Conservation (phyloP, 1,140 invertebrate genomes). For the Hyles euphorbiae region DNA sequence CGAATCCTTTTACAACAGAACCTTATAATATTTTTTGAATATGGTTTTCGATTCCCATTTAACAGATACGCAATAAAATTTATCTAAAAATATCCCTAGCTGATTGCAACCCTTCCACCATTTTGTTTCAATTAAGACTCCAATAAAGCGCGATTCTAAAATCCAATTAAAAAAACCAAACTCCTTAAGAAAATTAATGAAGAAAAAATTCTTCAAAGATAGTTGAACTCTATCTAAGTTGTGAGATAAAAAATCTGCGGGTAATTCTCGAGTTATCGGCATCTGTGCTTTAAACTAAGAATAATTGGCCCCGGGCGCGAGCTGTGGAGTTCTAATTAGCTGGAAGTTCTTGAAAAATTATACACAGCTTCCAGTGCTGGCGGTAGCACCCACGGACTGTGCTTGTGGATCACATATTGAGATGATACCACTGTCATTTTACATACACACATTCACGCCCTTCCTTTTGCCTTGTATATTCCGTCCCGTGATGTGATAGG, state of each 20-base stretch:
- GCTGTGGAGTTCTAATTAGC: slow-evolving; percentile 32
- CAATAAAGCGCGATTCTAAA: no score
- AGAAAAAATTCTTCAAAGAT: no score
- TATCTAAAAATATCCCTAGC: no score
- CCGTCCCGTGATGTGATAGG: no score
- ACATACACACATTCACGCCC: no score
- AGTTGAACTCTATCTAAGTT: slow-evolving; percentile 6
- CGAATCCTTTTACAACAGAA: no score
- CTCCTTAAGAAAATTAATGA: no score
- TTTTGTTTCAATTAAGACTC: no score
- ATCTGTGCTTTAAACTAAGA: slow-evolving; percentile 26
- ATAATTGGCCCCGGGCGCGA: slow-evolving; percentile 25
- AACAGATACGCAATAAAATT: no score
- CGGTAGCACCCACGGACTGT: neutral
- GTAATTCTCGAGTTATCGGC: slow-evolving; percentile 20
- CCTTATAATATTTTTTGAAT: neutral
- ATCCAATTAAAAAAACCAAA: no score
- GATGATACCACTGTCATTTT: slow-evolving; percentile 1
- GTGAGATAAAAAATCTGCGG: slow-evolving; percentile 10
- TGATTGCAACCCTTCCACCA: no score
- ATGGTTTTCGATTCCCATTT: neutral
- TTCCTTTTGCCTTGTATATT: no score
- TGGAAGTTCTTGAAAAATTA: slow-evolving; percentile 34
- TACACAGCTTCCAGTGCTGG: slow-evolving; percentile 19
- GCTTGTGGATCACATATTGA: slow-evolving; percentile 5